Conservation (phyloP, 2,797 vertebrate species). For the Halcyon leucocephala region DNA sequence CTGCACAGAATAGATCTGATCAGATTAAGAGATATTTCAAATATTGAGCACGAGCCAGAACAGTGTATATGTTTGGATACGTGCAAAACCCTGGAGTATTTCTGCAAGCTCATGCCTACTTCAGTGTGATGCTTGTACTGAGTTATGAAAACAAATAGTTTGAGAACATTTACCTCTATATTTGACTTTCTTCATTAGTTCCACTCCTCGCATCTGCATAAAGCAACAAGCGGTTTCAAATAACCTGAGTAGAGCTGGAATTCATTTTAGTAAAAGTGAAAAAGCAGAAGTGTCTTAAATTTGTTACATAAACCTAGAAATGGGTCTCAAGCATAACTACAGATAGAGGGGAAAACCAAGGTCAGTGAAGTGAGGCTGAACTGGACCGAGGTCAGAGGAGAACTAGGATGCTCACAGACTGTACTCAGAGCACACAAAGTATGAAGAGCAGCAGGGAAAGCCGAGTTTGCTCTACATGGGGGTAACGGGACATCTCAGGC, state of each 20-base stretch:
- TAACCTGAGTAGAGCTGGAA: background rate
- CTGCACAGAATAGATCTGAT: background rate
- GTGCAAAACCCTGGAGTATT: background rate
- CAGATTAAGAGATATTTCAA: background rate
- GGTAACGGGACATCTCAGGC: background rate
- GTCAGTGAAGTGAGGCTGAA: background rate
- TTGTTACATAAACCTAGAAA: background rate
- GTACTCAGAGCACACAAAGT: background rate
- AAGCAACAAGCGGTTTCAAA: background rate
- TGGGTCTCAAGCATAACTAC: background rate
- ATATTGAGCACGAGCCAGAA: background rate
- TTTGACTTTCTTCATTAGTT: background rate
- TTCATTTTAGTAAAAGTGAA: background rate
- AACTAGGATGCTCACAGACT: background rate
- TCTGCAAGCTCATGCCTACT: background rate
- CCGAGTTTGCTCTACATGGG: background rate
- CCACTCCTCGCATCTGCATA: background rate
- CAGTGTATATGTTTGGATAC: background rate
- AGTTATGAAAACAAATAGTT: background rate
- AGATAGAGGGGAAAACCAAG: background rate
- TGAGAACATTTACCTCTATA: background rate
- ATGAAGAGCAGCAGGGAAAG: background rate
- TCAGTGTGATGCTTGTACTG: background rate
- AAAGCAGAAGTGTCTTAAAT: background rate
- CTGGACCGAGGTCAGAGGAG: background rate